A percentile compares a stretch with the other conserved stretches of the same genome.
Conservation (phyloP, 2,888 invertebrate species). For the Cheilosia pagana region DNA sequence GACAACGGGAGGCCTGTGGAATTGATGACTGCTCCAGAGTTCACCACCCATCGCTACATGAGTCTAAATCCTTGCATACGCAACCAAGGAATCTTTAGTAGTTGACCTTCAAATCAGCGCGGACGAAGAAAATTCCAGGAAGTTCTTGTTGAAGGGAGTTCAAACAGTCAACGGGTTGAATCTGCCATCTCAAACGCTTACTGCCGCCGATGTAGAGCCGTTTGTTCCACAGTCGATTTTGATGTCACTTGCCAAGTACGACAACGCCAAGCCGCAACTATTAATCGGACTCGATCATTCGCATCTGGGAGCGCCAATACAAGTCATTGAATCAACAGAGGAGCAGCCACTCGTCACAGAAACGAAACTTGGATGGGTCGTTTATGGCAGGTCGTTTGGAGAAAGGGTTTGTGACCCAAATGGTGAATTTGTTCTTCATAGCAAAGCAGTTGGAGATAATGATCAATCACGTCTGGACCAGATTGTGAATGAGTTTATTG, state of each 20-base stretch:
- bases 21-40: background rate
- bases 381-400: background rate
- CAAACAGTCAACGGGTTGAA: background rate
- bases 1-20: background rate
- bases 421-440: background rate
- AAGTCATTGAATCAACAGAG: background rate
- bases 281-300: conserved; percentile 6
- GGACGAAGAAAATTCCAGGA: background rate
- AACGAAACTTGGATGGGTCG: conserved; percentile 1
- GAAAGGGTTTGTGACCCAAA: background rate
- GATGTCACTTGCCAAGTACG: background rate
- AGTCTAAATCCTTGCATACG: background rate
- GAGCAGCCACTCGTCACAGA: background rate
- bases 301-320: conserved; percentile 1
- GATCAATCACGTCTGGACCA: background rate
- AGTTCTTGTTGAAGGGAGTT: background rate
- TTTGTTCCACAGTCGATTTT: background rate
- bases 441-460: background rate
- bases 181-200: conserved; percentile 2
- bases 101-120: background rate
- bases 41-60: background rate
- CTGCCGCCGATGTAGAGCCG: background rate
- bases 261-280: background rate
- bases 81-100: background rate
- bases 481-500: background rate